phyloP scores from a whole-genome alignment of 2,113 vertebrate species.

The Clinocottus analis region DNA sequence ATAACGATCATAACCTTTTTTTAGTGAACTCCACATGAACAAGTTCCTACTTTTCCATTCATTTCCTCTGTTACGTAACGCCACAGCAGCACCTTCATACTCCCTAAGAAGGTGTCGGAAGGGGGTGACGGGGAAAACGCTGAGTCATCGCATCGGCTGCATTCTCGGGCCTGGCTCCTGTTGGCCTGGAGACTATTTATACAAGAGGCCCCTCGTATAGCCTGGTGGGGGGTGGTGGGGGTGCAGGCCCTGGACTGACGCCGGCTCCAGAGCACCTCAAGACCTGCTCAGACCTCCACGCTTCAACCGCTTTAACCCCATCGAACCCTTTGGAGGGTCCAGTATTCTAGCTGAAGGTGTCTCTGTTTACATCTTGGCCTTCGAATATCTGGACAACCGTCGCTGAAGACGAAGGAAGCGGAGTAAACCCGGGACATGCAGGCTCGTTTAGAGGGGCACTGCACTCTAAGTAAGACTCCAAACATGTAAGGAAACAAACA shows the following conservation, averaged over 20 bases:
- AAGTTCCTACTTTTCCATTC: conserved; percentile 5
- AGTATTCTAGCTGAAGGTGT: too few relatives aligned
- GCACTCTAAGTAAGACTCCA: neutral
- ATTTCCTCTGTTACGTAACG: conserved; percentile 13
- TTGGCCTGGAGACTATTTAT: conserved; percentile 82
- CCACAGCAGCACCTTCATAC: conserved; percentile 56
- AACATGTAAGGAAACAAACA: neutral
- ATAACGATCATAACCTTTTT: neutral
- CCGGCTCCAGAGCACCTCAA: conserved; percentile 36
- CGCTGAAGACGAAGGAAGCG: too few relatives aligned
- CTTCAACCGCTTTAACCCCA: neutral
- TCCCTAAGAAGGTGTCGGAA: conserved; percentile 77
- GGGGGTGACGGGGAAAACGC: conserved; percentile 61
- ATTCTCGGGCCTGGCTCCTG: conserved; percentile 79
- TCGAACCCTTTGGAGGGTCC: neutral
- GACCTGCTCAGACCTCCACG: neutral
- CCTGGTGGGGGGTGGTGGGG: conserved; percentile 39
- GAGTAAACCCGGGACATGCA: too few relatives aligned
- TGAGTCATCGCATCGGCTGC: conserved; percentile 76
- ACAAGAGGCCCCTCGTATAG: conserved; percentile 75
- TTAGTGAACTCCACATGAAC: neutral
- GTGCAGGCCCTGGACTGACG: conserved; percentile 21
- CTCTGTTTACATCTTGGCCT: neutral
- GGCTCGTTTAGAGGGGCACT: too few relatives aligned
- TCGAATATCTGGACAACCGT: too few relatives aligned